Evolutionary conservation across 1,140 invertebrate genomes (phyloP).

Genomic region (Adelges cooleyi): DNA sequence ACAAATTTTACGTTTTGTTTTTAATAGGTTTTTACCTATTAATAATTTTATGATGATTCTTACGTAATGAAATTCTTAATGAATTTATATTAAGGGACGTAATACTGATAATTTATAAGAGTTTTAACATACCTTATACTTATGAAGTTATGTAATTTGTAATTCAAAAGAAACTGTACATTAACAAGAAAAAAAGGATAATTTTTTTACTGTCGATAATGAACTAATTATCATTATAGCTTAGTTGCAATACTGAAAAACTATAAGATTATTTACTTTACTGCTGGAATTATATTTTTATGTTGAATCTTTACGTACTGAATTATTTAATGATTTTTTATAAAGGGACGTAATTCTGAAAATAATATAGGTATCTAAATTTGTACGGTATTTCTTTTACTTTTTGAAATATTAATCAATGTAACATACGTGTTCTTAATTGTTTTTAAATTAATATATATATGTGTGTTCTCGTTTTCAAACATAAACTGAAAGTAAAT

Average conservation of each 20-base stretch:
- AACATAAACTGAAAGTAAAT: no score
- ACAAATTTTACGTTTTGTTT: no score
- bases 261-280: no score
- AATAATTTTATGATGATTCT: neutral
- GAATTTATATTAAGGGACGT: slow-evolving; percentile 13
- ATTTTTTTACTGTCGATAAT: no score
- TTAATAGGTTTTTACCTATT: no score
- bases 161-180: no score
- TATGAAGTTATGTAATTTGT: no score
- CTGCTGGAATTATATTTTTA: neutral
- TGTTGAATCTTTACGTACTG: neutral
- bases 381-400: neutral
- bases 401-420: neutral
- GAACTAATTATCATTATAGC: no score
- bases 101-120: slow-evolving; percentile 1
- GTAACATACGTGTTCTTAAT: neutral
- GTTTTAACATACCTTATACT: no score
- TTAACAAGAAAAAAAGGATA: no score
- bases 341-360: neutral
- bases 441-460: neutral
- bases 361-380: neutral
- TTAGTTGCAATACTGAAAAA: no score
- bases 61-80: neutral
- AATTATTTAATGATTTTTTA: neutral
- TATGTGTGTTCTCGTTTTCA: no score